phyloP scores from a whole-genome alignment of 2,888 invertebrate species.

The Tortricodes alternella region DNA sequence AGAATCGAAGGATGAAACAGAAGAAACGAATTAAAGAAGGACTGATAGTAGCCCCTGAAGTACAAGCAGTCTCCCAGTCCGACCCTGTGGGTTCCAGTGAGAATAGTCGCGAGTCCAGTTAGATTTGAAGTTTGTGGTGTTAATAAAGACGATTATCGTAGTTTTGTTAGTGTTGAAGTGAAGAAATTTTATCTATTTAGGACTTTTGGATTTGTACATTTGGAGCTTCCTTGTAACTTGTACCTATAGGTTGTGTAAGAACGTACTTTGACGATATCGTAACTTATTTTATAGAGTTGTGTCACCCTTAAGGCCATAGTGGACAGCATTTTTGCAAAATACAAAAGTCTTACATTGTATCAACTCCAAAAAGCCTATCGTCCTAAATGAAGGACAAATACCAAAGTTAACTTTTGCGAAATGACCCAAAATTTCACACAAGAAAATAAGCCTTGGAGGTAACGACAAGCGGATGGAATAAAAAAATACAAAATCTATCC shows the following conservation, averaged over 20 bases:
- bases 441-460: too few species aligned
- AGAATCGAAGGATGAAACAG: conserved; percentile 99
- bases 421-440: too few species aligned
- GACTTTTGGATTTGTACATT: conserved; percentile 21
- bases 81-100: conserved; percentile 83
- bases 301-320: too few species aligned
- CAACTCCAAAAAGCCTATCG: too few species aligned
- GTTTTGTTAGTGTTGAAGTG: conserved; percentile 26
- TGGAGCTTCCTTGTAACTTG: conserved; percentile 23
- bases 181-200: conserved; percentile 28
- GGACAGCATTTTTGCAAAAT: too few species aligned
- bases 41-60: conserved; percentile 83
- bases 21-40: conserved; percentile 98
- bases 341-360: too few species aligned
- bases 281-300: too few species aligned
- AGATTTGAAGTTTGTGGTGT: conserved; percentile 41
- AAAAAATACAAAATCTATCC: too few species aligned
- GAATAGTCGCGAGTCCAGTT: conserved; percentile 88
- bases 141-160: conserved; percentile 9
- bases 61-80: conserved; percentile 70
- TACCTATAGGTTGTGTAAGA: conserved; percentile 10
- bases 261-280: too few species aligned
- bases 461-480: too few species aligned
- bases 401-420: too few species aligned
- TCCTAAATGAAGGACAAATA: too few species aligned